A percentile compares a stretch with the other conserved stretches of the same genome.
Evolutionary conservation across 2,888 invertebrate species (phyloP).

Genomic region (Chaitophorus viminalis): DNA sequence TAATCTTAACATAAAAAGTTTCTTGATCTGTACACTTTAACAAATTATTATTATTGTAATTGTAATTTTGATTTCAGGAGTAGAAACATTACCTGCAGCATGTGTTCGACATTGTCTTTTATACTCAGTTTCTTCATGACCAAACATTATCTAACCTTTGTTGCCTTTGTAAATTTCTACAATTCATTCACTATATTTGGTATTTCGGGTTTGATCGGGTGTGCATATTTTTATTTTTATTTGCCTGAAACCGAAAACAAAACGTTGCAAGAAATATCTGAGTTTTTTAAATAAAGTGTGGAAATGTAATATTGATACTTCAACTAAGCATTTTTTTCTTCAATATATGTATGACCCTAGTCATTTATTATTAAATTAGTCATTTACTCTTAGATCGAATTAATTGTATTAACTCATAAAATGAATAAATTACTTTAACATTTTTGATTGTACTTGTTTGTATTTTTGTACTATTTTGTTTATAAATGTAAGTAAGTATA

Average conservation of each 20-base stretch:
- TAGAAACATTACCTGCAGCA: slow-evolving; percentile 70
- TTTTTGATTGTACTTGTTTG: neutral
- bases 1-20: neutral
- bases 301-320: neutral
- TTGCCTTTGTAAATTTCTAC: slow-evolving; percentile 63
- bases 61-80: slow-evolving; percentile 67
- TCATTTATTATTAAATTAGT: slow-evolving; percentile 20
- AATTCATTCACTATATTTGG: slow-evolving; percentile 66
- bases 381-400: neutral
- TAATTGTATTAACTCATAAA: neutral
- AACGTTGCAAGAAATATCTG: slow-evolving; percentile 69
- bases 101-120: slow-evolving; percentile 71
- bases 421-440: neutral
- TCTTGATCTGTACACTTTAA: neutral
- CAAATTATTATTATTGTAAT: neutral
- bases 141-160: slow-evolving; percentile 68
- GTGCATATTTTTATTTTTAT: slow-evolving; percentile 74
- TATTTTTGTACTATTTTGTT: neutral
- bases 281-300: slow-evolving; percentile 48
- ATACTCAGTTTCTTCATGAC: slow-evolving; percentile 70
- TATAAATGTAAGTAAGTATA: neutral
- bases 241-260: slow-evolving; percentile 87
- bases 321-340: neutral
- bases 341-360: neutral
- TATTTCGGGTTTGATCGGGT: slow-evolving; percentile 71